phyloP scores from a whole-genome alignment of 2,797 vertebrate genomes.

The Sparidentex hasta region DNA sequence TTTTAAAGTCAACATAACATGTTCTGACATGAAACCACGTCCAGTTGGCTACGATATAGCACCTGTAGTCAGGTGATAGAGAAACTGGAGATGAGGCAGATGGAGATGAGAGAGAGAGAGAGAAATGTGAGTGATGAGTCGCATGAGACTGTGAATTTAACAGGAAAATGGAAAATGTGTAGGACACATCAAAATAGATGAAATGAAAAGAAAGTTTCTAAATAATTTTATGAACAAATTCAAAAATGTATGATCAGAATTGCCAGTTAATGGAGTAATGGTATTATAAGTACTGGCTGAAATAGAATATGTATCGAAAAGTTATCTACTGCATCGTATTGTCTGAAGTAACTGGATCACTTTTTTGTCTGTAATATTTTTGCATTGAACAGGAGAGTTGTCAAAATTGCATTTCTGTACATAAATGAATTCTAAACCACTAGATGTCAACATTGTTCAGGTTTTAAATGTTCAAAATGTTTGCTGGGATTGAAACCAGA shows the following conservation, averaged over 20 bases:
- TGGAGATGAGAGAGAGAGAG: too few relatives aligned
- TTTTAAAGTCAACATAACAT: too few relatives aligned
- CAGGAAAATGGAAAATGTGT: too few relatives aligned
- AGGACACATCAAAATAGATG: too few relatives aligned
- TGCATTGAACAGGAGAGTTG: background rate
- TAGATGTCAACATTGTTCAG: conserved; percentile 72
- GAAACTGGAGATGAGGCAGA: too few relatives aligned
- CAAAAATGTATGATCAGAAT: background rate
- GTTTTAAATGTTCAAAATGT: conserved; percentile 37
- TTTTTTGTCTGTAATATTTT: background rate
- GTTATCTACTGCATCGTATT: background rate
- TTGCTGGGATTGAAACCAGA: conserved; percentile 9
- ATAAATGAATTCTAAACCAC: conserved; percentile 49
- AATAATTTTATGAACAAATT: background rate
- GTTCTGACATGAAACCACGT: too few relatives aligned
- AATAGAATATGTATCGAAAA: background rate
- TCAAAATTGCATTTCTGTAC: conserved; percentile 1
- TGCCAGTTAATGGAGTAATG: background rate
- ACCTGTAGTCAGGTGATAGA: too few relatives aligned
- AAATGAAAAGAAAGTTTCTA: too few relatives aligned
- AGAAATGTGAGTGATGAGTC: too few relatives aligned
- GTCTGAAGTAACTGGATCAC: background rate
- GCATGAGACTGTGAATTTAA: too few relatives aligned
- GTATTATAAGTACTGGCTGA: too few relatives aligned
- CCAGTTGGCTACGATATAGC: too few relatives aligned